Conservation (phyloP, 2,888 invertebrate genomes). For the Drosophila rubida region DNA sequence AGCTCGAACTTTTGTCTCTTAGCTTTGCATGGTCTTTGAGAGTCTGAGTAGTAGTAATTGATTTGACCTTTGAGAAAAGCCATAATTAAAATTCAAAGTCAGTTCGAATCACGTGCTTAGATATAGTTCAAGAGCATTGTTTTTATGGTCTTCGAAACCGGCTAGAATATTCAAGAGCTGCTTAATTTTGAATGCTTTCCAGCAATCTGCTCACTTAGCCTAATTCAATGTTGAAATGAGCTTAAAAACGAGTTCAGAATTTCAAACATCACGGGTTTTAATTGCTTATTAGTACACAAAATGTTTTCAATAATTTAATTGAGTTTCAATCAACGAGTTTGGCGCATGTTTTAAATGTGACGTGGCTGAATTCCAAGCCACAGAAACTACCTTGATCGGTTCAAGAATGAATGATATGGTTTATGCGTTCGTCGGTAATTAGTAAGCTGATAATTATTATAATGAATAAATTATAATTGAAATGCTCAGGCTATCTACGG, state of each 20-base stretch:
- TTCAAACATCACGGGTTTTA: constrained; percentile 25
- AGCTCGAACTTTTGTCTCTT: constrained; percentile 1
- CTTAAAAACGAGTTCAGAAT: constrained; percentile 28
- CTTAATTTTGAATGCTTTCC: neutral
- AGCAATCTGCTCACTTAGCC: neutral
- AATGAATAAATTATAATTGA: constrained; percentile 24
- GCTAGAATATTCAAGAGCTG: neutral
- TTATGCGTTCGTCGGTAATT: constrained; percentile 50
- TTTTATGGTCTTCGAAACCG: neutral
- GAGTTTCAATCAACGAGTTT: constrained; percentile 38
- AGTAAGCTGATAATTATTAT: constrained; percentile 52
- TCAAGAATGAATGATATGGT: constrained; percentile 25
- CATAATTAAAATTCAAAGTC: constrained; percentile 69
- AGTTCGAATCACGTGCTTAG: constrained; percentile 17
- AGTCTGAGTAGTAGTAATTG: constrained; percentile 16
- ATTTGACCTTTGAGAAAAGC: constrained; percentile 59
- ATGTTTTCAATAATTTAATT: constrained; percentile 6
- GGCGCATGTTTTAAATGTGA: neutral
- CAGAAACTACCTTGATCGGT: constrained; percentile 42
- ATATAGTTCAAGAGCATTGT: constrained; percentile 29
- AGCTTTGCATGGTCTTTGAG: neutral
- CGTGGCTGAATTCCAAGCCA: constrained; percentile 1
- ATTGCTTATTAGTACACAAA: constrained; percentile 18
- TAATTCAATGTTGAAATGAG: constrained; percentile 9
- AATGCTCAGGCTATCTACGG: constrained; percentile 28